phyloP scores from a whole-genome alignment of 1,140 invertebrate species.

The Drosophila lowei region DNA sequence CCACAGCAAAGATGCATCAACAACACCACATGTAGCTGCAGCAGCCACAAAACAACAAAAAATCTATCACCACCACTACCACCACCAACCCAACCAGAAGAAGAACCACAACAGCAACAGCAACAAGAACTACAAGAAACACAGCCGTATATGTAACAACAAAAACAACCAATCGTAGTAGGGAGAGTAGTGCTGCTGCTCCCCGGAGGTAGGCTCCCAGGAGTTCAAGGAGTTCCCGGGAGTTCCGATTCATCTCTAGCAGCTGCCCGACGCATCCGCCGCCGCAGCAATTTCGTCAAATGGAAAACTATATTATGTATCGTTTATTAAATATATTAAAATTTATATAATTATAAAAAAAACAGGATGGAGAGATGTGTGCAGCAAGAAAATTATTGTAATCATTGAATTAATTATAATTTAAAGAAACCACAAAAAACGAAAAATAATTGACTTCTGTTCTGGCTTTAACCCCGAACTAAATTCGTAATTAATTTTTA shows the following conservation, averaged over 20 bases:
- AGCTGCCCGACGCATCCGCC: constrained; percentile 30
- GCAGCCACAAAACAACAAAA: constrained; percentile 40
- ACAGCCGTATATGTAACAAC: constrained; percentile 62
- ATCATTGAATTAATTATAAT: constrained; percentile 82
- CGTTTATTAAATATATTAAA: constrained; percentile 83
- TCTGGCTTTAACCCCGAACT: constrained; percentile 7
- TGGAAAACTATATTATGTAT: constrained; percentile 81
- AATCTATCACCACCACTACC: constrained; percentile 49
- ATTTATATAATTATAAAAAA: constrained; percentile 83
- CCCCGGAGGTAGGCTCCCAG: constrained; percentile 17
- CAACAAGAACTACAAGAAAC: constrained; percentile 52
- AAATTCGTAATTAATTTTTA: constrained; percentile 2
- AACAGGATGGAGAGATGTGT: constrained; percentile 63
- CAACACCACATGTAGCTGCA: constrained; percentile 58
- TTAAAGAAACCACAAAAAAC: constrained; percentile 70
- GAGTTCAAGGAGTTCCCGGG: constrained; percentile 1
- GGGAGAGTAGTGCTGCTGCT: constrained; percentile 44
- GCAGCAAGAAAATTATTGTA: constrained; percentile 81
- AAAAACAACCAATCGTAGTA: constrained; percentile 27
- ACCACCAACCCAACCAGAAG: constrained; percentile 26
- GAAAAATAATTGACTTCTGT: constrained; percentile 36
- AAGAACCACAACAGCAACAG: constrained; percentile 36
- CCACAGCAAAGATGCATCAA: constrained; percentile 26
- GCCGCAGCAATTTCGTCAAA: constrained; percentile 77
- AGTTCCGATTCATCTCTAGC: constrained; percentile 42